Evolutionary conservation across 2,888 invertebrate species (phyloP), one percentile per base, ranked within the genome.

Genomic region (Atrina japonica): DNA sequence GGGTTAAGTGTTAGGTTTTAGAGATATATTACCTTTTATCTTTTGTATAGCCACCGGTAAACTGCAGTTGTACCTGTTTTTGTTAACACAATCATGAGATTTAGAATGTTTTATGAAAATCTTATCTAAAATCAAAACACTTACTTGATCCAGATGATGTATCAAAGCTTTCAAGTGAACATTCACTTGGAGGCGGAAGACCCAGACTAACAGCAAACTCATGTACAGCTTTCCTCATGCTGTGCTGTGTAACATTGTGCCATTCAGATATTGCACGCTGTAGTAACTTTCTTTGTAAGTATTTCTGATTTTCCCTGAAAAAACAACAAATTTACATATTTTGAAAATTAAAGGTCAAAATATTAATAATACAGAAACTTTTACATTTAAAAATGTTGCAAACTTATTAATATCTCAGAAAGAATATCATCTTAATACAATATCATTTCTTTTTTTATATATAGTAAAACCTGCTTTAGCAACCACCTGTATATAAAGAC

Each of bases 191-290:
- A 6, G 66, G 18, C 43, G 74, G 70, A 6, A 86, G 77, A 14
- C 85, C 86, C 55, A 86, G 78, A 40, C 76, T 76, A 14, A 78
- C 74, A 5, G 83, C 80, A 72, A 86, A 86, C 49, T 74, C 80
- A 14, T 79, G 67, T n/a, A 86, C 80, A 55, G 86, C 83, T 41
- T 78, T 78, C 29, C 71, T 52, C 35, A 83, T 68, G 47, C 78
- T 75, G 30, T 49, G 52, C 43, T 80, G 67, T 40, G 82, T 73
- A 16, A 73, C 52, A 6, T 55, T 45, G 29, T 79, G 78, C 86
- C 86, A 86, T 47, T 74, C 81, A 41, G 70, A 70, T 14, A 86
- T 52, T n/a, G 82, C 71, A 49, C 77, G 81, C 21, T 70, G 69
- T 49, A 82, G 60, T 14, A 82, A 67, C 30, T 77, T 75, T 9